Conservation (phyloP, 2,888 invertebrate species). For the Strigamia crassipes region DNA sequence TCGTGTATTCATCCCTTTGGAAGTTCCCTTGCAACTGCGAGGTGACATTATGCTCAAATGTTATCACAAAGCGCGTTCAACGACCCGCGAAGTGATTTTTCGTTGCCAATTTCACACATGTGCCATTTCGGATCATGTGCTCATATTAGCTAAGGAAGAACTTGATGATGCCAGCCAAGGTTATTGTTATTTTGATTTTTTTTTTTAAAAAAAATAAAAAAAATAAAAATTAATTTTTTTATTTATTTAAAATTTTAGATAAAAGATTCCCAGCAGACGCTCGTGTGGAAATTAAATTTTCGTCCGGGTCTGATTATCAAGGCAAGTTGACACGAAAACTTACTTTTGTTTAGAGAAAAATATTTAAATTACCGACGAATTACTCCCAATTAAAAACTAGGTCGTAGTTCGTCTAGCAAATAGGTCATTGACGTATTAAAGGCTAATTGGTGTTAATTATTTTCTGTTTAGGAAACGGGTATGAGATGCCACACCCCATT, state of each 20-base stretch:
- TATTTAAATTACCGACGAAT: not conserved
- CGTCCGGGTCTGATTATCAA: constrained; percentile 62
- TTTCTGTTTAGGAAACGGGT: constrained; percentile 50
- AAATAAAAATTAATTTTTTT: not conserved
- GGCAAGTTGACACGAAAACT: constrained; percentile 44
- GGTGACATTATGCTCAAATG: constrained; percentile 92
- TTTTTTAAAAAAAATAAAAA: too few species aligned
- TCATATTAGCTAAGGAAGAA: constrained; percentile 83
- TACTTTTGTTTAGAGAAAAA: not conserved
- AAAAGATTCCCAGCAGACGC: constrained; percentile 80
- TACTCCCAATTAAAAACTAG: constrained; percentile 14
- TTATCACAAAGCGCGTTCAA: constrained; percentile 66
- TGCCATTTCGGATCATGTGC: constrained; percentile 81
- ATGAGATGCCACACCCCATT: constrained; percentile 43
- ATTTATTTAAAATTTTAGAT: constrained; percentile 63
- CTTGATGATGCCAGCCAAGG: constrained; percentile 83
- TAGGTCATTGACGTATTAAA: constrained; percentile 5
- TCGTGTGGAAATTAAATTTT: constrained; percentile 82
- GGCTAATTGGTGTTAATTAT: constrained; percentile 39
- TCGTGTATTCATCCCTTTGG: constrained; percentile 73
- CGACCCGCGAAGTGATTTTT: constrained; percentile 73
- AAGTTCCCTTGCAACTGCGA: constrained; percentile 73
- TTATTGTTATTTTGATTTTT: constrained; percentile 61
- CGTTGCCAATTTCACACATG: constrained; percentile 93
- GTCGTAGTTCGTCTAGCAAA: constrained; percentile 15